Base-by-base conservation (phyloP, 2,888 invertebrate genomes). In the Herminia tarsipennalis region DNA sequence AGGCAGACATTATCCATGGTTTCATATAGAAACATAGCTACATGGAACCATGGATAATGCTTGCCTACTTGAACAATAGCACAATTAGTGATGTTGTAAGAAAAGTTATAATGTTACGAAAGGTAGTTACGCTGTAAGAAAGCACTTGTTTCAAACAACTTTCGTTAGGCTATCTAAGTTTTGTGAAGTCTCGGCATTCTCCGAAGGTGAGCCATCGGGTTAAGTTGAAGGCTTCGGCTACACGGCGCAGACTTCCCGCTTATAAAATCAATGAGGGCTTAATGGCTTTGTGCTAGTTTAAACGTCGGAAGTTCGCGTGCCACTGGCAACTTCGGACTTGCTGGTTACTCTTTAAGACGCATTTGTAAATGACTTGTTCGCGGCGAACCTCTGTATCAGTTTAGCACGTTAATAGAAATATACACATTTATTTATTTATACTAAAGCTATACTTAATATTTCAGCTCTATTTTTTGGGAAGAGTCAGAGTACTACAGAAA, bases 261-360 rank as follows among this genome's bases (percentile, higher is more conserved):
- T 81, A 80, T 75, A 82, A 80, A 84, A 84, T 81, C 83, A 81
- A 81, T 78, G 81, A 73, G 65, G 69, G 70, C 72, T 76, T 73
- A 82, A 81, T 77, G 66, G 77, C 76, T 81, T 81, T 75, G 77
- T 66, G 71, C 76, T 75, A 76, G 80, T 81, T 81, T 78, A 78
- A 78, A 69, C 53, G 71, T 73, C 72, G 71, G 74, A 78, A 79
- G 78, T 77, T 79, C 49, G 75, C 76, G 76, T 76, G 78, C 70
- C 64, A 60, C 58, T 64, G 64, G 70, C 60, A 68, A 70, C 61
- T 69, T 64, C 47, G 52, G 63, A 57, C 53, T 46, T 48, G 53
- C 47, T 58, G 53, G 53, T 50, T 50, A 58, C 56, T 58, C 50
- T 57, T 53, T 66, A 56, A 57, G 63, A 58, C 55, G 56, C 61